Base-by-base conservation (phyloP, 2,888 invertebrate genomes). In the Teleogryllus oceanicus region DNA sequence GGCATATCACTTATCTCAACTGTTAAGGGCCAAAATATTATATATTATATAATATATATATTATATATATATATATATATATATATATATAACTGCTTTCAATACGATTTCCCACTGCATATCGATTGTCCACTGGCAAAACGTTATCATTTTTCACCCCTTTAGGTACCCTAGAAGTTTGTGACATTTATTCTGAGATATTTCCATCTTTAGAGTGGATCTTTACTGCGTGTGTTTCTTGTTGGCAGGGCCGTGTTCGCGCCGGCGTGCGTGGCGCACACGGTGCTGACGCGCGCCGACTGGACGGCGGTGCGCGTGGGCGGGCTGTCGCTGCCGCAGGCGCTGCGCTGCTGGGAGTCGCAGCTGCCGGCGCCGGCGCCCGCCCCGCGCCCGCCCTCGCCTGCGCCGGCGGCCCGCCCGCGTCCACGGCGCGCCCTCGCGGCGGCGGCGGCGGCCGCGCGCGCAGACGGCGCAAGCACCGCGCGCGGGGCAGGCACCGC, bases 231-330 rank as follows among this genome's bases (percentile, higher is more conserved):
- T 5, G 5, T 37, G 0, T 8, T 37, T 5, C 4, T 37, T 8
- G 37, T 37, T 8, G 8, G 37, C 86, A 90, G 90, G 62, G 95
- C 96, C 0, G 94, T 95, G 2, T 97, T 97, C 86, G 96, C 97
- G 0, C 97, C 97, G 3, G 95, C 96, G 8, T 98, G 97, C 86
- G 93, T 98, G 79, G 96, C 97, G 0, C 97, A 98, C 87, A 94
- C 96, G 0, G 93, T 97, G 11, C 89, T 97, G 0, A 94, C 95
- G 3, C 93, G 95, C 84, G 90, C 93, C 10, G 95, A 96, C 85
- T 97, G 97, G 97, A 91, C 93, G 82, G 90, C 92, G 82, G 92
- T 97, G 37, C 93, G 93, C 85, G 93, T 96, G 80, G 94, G 96
- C 83, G 94, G 94, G 76, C 92, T 96, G 76, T 92, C 95, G 18